phyloP scores from a whole-genome alignment of 2,797 vertebrate species.

The Tadarida brasiliensis region DNA sequence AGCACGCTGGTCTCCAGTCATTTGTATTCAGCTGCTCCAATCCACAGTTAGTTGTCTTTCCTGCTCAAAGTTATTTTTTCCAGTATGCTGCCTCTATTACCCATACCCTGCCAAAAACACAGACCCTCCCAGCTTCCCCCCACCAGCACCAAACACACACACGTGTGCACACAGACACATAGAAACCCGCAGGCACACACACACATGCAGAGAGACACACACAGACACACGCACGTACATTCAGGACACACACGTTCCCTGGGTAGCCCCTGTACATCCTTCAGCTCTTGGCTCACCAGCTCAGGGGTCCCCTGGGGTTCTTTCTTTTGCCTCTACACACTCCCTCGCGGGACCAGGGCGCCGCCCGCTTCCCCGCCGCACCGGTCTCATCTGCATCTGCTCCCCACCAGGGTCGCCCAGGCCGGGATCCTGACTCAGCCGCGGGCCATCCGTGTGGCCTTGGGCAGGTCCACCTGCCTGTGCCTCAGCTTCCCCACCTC shows the following conservation, averaged over 20 bases:
- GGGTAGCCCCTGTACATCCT: too few species aligned
- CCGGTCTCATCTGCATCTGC: not conserved
- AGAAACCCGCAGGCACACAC: too few species aligned
- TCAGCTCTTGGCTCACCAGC: not conserved
- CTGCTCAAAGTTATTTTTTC: not conserved
- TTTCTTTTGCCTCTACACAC: not conserved
- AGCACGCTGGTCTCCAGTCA: not conserved
- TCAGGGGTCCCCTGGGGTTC: not conserved
- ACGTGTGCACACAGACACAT: too few species aligned
- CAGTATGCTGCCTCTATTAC: not conserved
- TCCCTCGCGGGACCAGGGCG: rapidly evolving
- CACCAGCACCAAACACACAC: not conserved
- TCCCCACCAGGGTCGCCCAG: rapidly evolving
- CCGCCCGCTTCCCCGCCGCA: rapidly evolving
- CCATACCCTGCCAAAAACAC: not conserved
- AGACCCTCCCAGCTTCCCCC: not conserved
- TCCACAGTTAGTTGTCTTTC: not conserved
- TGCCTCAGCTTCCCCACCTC: not conserved
- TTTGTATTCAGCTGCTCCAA: not conserved
- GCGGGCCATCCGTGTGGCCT: not conserved
- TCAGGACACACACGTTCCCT: not conserved
- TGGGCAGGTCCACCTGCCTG: not conserved
- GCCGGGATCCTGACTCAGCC: not conserved
- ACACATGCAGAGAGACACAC: not conserved
- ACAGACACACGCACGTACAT: rapidly evolving